A percentile compares a stretch with the other conserved stretches of the same genome.
Conservation (phyloP, 2,888 invertebrate species). For the Corythucha ciliata region DNA sequence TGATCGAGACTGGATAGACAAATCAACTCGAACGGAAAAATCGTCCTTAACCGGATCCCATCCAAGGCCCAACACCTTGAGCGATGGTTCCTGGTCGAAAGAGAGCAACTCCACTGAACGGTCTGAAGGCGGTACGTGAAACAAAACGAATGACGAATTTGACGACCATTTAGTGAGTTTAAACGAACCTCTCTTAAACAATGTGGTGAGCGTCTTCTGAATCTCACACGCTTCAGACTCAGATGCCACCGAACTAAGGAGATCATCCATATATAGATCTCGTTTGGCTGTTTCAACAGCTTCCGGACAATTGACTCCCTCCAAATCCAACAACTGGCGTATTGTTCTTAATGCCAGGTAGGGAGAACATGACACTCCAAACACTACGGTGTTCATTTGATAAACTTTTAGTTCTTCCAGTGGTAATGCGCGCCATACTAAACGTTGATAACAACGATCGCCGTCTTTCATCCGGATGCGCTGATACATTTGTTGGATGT, state of each 20-base stretch:
- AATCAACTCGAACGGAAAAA: background rate
- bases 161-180: constrained; percentile 19
- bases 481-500: background rate
- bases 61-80: background rate
- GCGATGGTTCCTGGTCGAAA: background rate
- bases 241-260: constrained; percentile 2
- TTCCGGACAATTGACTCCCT: background rate
- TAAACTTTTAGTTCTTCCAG: background rate
- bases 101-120: too few species aligned
- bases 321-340: background rate
- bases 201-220: constrained; percentile 1
- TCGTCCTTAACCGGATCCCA: background rate
- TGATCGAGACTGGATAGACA: too few species aligned
- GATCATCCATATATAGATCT: constrained; percentile 18
- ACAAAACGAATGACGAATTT: background rate
- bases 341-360: constrained; percentile 4
- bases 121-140: background rate
- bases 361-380: constrained; percentile 4
- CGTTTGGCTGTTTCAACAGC: background rate
- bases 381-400: constrained; percentile 5
- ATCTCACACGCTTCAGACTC: constrained; percentile 6
- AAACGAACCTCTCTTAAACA: constrained; percentile 17
- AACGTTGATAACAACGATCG: background rate
- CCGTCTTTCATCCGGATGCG: background rate
- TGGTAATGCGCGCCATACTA: background rate